phyloP scores from a whole-genome alignment of 2,797 vertebrate genomes.

The Schizopygopsis pylzovi region DNA sequence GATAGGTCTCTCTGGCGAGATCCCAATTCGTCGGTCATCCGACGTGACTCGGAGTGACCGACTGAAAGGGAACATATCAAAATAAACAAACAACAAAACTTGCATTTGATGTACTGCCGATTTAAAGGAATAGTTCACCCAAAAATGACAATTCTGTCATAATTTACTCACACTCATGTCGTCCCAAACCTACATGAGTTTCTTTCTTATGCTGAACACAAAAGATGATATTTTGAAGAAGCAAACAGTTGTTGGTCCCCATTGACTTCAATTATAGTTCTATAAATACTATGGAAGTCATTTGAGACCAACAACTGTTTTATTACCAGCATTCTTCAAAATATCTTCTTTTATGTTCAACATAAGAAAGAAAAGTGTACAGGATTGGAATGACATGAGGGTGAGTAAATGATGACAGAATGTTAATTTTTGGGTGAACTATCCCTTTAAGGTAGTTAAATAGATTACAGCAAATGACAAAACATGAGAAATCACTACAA shows the following conservation, averaged over 20 bases:
- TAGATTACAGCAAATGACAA: neutral
- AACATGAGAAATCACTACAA: neutral
- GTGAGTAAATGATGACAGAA: neutral
- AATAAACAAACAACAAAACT: neutral
- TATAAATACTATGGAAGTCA: neutral
- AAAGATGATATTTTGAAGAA: neutral
- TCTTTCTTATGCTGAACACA: neutral
- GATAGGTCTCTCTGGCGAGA: too few relatives aligned
- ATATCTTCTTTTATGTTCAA: neutral
- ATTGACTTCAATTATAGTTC: neutral
- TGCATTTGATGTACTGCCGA: neutral
- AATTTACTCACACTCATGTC: neutral
- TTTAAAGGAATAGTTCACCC: neutral
- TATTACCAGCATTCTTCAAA: neutral
- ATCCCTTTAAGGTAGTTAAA: neutral
- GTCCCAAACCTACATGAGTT: neutral
- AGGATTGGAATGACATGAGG: neutral
- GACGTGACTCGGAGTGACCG: too few relatives aligned
- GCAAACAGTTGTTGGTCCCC: neutral
- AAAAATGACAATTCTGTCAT: neutral
- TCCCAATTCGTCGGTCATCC: too few relatives aligned
- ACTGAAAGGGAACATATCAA: too few relatives aligned
- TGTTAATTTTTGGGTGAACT: neutral
- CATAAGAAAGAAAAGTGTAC: neutral
- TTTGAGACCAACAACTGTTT: neutral